Percentiles rank a stretch among this genome's conserved stretches.
Evolutionary conservation across 2,888 invertebrate species (phyloP).

Genomic region (Monoplex corrugatus): DNA sequence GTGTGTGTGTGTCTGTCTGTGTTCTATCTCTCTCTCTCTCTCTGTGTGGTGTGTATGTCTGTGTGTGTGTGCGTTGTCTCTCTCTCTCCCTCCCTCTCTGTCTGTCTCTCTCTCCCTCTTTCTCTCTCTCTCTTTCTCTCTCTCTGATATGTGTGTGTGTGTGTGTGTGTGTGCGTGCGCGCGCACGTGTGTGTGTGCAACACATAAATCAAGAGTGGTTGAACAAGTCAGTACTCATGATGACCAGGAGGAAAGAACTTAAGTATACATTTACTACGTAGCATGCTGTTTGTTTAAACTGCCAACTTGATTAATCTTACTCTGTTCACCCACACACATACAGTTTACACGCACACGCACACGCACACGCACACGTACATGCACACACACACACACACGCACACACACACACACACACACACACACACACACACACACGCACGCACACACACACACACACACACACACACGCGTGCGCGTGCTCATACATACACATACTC

Average conservation of each 20-base stretch:
- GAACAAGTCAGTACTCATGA: too few relatives aligned
- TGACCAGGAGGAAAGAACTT: neutral
- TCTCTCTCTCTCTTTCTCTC: slow-evolving; percentile 20
- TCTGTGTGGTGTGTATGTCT: neutral
- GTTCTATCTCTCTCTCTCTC: neutral
- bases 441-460: slow-evolving; percentile 20
- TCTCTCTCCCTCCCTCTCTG: slow-evolving; percentile 2
- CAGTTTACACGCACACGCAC: neutral
- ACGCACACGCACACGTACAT: neutral
- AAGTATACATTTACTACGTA: neutral
- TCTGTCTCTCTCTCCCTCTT: slow-evolving; percentile 24
- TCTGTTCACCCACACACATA: neutral
- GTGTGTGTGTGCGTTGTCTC: neutral
- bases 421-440: neutral
- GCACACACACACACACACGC: too few relatives aligned
- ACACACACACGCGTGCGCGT: slow-evolving; percentile 24
- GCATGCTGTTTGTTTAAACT: neutral
- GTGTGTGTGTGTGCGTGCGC: slow-evolving; percentile 18
- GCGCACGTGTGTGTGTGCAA: neutral
- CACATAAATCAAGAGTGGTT: neutral
- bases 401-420: slow-evolving; percentile 13
- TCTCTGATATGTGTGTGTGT: neutral
- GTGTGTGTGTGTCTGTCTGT: neutral
- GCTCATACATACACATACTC: neutral
- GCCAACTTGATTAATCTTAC: neutral